phyloP scores from a whole-genome alignment of 2,888 invertebrate genomes.

The Ophioninae sp. region DNA sequence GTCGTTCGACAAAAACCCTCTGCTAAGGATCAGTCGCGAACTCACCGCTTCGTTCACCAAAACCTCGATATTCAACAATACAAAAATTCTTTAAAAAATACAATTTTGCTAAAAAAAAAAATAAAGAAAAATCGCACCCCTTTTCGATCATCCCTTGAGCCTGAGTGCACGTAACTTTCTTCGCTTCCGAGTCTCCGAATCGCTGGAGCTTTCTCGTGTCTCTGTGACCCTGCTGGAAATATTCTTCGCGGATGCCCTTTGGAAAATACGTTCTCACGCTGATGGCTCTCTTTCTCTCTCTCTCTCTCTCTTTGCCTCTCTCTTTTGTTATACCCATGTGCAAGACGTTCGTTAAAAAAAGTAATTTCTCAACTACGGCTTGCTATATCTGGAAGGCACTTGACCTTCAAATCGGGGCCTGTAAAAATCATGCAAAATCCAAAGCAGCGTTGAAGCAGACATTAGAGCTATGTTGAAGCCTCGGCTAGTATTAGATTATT shows the following conservation, averaged over 20 bases:
- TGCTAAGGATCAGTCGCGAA: not conserved
- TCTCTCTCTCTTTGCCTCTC: slow-evolving; percentile 64
- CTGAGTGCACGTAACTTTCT: not conserved
- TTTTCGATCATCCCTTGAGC: not conserved
- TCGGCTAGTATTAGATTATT: no score
- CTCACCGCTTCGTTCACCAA: not conserved
- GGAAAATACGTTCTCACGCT: slow-evolving; percentile 75
- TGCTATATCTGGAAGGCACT: no score
- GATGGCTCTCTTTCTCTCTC: slow-evolving; percentile 57
- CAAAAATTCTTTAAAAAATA: no score
- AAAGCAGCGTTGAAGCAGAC: no score
- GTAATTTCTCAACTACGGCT: no score
- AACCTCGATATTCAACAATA: not conserved
- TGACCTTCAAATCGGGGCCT: no score
- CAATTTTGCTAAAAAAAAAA: no score
- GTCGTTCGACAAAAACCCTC: slow-evolving; percentile 7
- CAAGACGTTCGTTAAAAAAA: no score
- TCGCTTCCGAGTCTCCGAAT: not conserved
- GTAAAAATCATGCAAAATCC: no score
- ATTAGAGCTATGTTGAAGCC: no score
- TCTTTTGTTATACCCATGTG: not conserved
- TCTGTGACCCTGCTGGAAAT: slow-evolving; percentile 71
- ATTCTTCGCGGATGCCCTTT: slow-evolving; percentile 73
- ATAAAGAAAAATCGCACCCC: not conserved
- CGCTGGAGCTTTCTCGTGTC: slow-evolving; percentile 67